Percentiles rank a stretch among this genome's conserved stretches.
These are phyloP conservation scores for Odocoileus hemionus DNA, from an alignment of 2,113 vertebrate genomes.

Conservation along the genomic window DNA sequence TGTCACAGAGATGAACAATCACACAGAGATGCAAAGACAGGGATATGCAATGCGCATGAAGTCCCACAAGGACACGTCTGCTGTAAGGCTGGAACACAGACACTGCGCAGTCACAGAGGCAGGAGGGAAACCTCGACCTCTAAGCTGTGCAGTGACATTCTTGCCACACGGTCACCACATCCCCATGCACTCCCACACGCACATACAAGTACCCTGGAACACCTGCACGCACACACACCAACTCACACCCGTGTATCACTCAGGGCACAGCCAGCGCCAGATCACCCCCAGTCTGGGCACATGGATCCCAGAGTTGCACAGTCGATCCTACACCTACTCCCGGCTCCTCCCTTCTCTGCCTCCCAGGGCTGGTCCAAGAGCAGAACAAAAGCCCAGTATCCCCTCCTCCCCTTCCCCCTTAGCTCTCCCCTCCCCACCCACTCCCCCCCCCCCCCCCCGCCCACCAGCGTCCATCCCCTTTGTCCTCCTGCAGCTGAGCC, in stretches of 20 bases:
- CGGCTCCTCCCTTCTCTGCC: background rate
- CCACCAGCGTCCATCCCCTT: conserved; percentile 59
- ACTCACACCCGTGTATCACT: background rate
- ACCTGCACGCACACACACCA: background rate
- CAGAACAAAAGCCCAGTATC: conserved; percentile 64
- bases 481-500: conserved; percentile 49
- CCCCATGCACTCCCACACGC: background rate
- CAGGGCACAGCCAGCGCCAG: background rate
- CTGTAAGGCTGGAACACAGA: background rate
- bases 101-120: background rate
- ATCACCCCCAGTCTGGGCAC: background rate
- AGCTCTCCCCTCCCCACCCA: background rate
- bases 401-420: background rate
- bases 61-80: background rate
- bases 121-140: background rate
- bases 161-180: background rate
- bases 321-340: background rate
- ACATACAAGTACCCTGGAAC: background rate
- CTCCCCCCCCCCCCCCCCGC: background rate
- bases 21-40: background rate
- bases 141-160: background rate
- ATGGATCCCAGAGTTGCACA: background rate
- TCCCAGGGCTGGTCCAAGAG: background rate
- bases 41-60: background rate
- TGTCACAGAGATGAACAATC: background rate